phyloP scores from a whole-genome alignment of 2,113 vertebrate species.

The Phrynosoma platyrhinos region DNA sequence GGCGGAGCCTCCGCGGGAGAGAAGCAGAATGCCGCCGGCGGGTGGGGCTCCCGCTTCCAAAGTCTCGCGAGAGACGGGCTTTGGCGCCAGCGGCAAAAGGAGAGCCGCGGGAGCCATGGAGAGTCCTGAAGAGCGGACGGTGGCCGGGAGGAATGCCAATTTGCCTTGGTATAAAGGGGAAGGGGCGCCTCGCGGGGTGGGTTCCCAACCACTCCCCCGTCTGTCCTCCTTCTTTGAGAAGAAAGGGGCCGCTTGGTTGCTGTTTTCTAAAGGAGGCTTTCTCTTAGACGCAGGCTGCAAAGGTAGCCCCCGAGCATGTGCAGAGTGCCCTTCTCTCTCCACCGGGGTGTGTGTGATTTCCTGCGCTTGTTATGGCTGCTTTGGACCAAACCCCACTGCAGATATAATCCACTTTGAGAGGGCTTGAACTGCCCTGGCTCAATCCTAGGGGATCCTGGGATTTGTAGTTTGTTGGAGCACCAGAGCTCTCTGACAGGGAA shows the following conservation, averaged over 20 bases:
- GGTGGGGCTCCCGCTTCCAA: too few relatives aligned
- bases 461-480: too few relatives aligned
- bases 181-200: background rate
- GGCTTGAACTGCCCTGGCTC: too few relatives aligned
- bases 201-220: background rate
- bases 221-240: background rate
- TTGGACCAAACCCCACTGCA: too few relatives aligned
- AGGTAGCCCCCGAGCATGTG: background rate
- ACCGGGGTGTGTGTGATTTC: too few relatives aligned
- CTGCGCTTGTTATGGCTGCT: background rate
- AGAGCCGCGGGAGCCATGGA: slow-evolving; percentile 49
- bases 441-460: too few relatives aligned
- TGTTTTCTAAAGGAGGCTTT: background rate
- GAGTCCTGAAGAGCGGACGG: slow-evolving; percentile 12
- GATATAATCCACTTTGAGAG: too few relatives aligned
- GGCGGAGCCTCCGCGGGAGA: too few relatives aligned
- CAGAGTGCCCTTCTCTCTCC: background rate
- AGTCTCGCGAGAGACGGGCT: slow-evolving; percentile 17
- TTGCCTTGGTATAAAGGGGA: slow-evolving; percentile 71
- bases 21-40: too few relatives aligned
- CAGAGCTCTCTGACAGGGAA: too few relatives aligned
- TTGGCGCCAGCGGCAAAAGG: background rate
- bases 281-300: too few relatives aligned
- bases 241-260: background rate
- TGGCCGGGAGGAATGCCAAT: slow-evolving; percentile 62